A percentile compares a stretch with the other conserved stretches of the same genome.
phyloP scores from a whole-genome alignment of 2,888 invertebrate species.

The Watsonalla binaria region DNA sequence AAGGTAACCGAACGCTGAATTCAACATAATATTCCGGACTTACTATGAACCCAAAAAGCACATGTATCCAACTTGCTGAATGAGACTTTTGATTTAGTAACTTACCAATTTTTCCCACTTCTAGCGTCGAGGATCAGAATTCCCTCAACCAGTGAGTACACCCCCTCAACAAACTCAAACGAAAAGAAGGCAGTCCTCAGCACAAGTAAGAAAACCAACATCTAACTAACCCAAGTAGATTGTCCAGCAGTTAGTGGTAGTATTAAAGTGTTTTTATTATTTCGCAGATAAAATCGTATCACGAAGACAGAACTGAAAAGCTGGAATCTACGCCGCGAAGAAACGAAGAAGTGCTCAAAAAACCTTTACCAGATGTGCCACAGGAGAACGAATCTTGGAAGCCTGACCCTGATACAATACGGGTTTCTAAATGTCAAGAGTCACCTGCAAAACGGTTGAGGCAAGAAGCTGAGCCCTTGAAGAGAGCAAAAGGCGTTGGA shows the following conservation, averaged over 20 bases:
- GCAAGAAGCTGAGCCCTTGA: conserved; percentile 69
- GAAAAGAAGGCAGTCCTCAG: conserved; percentile 65
- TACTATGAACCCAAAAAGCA: too few relatives aligned
- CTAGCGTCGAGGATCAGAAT: conserved; percentile 71
- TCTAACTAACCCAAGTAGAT: background rate
- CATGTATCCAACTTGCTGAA: too few relatives aligned
- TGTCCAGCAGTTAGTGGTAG: background rate
- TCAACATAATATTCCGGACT: background rate
- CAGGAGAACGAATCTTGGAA: conserved; percentile 46
- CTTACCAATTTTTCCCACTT: conserved; percentile 7
- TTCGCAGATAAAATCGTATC: conserved; percentile 53
- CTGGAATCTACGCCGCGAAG: conserved; percentile 37
- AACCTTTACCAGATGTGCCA: conserved; percentile 33
- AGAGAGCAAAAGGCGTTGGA: conserved; percentile 61
- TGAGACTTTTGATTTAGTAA: too few relatives aligned
- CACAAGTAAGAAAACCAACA: conserved; percentile 40
- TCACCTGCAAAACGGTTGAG: conserved; percentile 67
- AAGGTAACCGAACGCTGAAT: conserved; percentile 43
- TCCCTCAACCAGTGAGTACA: conserved; percentile 67
- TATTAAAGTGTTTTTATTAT: background rate
- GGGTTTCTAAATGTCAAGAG: conserved; percentile 58
- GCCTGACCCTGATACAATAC: conserved; percentile 67
- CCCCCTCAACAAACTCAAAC: conserved; percentile 56
- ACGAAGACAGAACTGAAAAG: conserved; percentile 54
- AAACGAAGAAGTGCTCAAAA: conserved; percentile 49